Evolutionary conservation across 2,113 vertebrate genomes (phyloP), one percentile per base, ranked within the genome.

Genomic region (Solea senegalensis): DNA sequence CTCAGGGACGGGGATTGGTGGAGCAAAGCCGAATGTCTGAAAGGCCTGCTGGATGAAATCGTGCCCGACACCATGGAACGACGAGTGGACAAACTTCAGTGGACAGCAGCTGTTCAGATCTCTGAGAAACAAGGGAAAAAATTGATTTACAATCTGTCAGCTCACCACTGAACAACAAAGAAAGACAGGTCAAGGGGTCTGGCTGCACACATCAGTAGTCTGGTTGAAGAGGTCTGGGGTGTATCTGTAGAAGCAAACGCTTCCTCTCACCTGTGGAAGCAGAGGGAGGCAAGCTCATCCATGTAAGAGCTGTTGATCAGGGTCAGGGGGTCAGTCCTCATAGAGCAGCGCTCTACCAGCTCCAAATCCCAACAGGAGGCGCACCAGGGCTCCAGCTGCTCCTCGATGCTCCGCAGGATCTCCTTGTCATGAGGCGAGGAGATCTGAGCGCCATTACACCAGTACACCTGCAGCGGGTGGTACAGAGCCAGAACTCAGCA

Each of bases 51-150:
- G 96, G 48, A 98, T 95, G 0, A 96, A 99, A 65, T 90, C 86
- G 0, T 99, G 96, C 7, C 96, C 97, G 0, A 99, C 97, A 1
- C 97, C 97, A 0, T 99, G 97, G 84, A 98, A 99, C 5, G 97
- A 95, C 0, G 96, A 96, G 26, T 99, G 97, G 8, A 98, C 94
- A 49, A 98, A 97, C 87, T 93, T 97, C 86, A 98, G 15, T 0
- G 62, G 80, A 7, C 88, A 96, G 61, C 88, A 89, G 49, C 56
- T 0, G 1, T 99, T 99, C 26, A 97, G 89, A 21, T 95, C 94
- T 83, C 97, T 91, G 83, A 69, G 49, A 16, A 78, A 79, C 66
- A 72, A 1, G 1, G 15, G 44, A 52, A 27, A 26, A 8, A 8
- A 3, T 16, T 8, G 45, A 46, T 16, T 13, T 60, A 46, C 12